These are phyloP conservation scores for Morus bassanus DNA, from an alignment of 2,797 vertebrate genomes.

Conservation along the genomic window DNA sequence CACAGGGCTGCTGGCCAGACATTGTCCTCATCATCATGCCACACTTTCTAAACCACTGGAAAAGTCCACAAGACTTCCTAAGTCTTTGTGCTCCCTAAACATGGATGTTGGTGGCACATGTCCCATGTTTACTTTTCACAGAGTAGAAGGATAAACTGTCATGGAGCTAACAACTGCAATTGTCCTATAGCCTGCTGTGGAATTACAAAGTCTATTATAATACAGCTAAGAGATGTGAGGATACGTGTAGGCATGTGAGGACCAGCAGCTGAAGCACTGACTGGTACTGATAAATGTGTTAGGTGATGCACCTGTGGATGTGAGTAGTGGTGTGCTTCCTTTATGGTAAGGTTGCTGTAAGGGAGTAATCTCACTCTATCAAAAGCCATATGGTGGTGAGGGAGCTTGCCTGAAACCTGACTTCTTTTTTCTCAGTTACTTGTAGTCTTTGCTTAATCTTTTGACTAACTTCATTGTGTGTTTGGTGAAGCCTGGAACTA, in stretches of 20 bases:
- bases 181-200: neutral
- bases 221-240: neutral
- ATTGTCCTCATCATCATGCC: neutral
- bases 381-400: neutral
- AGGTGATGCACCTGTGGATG: neutral
- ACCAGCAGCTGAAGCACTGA: neutral
- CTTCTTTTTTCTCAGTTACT: neutral
- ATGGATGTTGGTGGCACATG: neutral
- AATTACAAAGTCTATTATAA: neutral
- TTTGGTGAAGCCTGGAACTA: neutral
- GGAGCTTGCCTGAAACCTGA: neutral
- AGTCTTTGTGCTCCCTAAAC: neutral
- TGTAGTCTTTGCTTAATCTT: neutral
- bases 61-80: neutral
- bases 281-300: neutral
- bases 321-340: neutral
- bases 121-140: neutral
- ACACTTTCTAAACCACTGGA: neutral
- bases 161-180: neutral
- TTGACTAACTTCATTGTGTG: neutral
- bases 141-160: neutral
- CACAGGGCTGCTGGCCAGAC: neutral
- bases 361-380: neutral
- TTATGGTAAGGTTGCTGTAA: neutral
- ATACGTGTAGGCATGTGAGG: fast-evolving